Evolutionary conservation across 2,113 vertebrate genomes (phyloP), one percentile per base, ranked within the genome.

Genomic region (Crocuta crocuta): DNA sequence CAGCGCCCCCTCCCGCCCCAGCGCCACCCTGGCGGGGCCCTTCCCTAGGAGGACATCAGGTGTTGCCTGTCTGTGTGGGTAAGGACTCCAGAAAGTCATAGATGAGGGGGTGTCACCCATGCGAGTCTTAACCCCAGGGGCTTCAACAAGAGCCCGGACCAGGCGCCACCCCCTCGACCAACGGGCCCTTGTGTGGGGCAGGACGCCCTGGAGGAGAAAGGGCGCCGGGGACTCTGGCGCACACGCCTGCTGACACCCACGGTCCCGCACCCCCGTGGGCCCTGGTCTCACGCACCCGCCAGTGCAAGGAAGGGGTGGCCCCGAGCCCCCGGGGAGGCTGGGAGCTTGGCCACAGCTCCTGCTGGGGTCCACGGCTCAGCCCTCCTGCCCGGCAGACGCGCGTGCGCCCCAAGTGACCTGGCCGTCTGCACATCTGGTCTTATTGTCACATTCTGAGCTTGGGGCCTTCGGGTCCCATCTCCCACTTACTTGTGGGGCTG

Each of bases 11-110:
- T 7, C 55, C 5, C 19, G 15, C 35, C 71, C 11, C 0, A 2
- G 21, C 5, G 1, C n/a, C 2, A 2, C 4, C 2, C n/a, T n/a
- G 1, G n/a, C 5, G 2, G 15, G 31, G 7, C 73, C 13, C 43
- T 35, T 15, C 31, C 16, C 43, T 6, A 21, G 61, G 61, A 19
- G n/a, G 73, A 35, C 9, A 10, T 0, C 1, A 24, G 28, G 73
- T 35, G 21, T 4, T 23, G 31, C 55, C 43, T 16, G 43, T 45
- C 61, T 43, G 5, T 65, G 13, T 7, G 33, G 63, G 63, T 7
- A 24, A 78, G 43, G 19, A 50, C 10, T 24, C 88, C 13, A 55
- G 33, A 7, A 9, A 39, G n/a, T 39, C 17, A 31, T 24, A 48
- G 61, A 31, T 23, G 21, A 31, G 31, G 5, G 23, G 35, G 17